These are phyloP conservation scores for Catostomus latipinnis DNA, from an alignment of 2,797 vertebrate species.

Conservation along the genomic window DNA sequence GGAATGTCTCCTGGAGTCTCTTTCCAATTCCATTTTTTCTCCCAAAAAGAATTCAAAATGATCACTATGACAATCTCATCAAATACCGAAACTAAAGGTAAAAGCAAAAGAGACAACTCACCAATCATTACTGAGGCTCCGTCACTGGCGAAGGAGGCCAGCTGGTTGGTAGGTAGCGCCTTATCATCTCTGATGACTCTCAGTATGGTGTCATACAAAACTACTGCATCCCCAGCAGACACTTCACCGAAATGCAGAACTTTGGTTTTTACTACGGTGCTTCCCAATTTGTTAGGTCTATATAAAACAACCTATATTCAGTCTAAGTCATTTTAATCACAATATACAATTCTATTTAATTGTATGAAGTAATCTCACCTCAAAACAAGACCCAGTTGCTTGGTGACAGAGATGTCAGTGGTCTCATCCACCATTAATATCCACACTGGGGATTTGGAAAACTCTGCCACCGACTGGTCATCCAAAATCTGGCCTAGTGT, in stretches of 20 bases:
- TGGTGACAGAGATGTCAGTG: constrained; percentile 32
- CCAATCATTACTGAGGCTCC: no score
- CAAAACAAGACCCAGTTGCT: constrained; percentile 18
- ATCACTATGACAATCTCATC: no score
- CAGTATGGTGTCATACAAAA: constrained; percentile 33
- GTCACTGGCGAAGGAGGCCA: no score
- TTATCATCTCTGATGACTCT: neutral
- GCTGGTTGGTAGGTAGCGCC: no score
- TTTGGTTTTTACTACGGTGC: constrained; percentile 21
- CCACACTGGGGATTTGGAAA: constrained; percentile 34
- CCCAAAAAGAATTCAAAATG: no score
- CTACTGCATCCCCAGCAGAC: constrained; percentile 26
- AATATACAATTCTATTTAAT: neutral
- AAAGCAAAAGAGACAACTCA: no score
- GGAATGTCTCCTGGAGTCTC: no score
- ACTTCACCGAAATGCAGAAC: constrained; percentile 34
- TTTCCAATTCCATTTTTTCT: no score
- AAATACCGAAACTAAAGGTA: no score
- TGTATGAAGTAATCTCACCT: constrained; percentile 13
- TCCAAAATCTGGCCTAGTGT: constrained; percentile 39
- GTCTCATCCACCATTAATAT: constrained; percentile 32
- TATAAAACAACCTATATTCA: neutral
- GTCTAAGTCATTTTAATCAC: neutral
- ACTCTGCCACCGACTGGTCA: constrained; percentile 42
- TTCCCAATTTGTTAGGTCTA: neutral